These are phyloP conservation scores for Trypoxylon attenuatum DNA, from an alignment of 2,888 invertebrate genomes.

Conservation along the genomic window DNA sequence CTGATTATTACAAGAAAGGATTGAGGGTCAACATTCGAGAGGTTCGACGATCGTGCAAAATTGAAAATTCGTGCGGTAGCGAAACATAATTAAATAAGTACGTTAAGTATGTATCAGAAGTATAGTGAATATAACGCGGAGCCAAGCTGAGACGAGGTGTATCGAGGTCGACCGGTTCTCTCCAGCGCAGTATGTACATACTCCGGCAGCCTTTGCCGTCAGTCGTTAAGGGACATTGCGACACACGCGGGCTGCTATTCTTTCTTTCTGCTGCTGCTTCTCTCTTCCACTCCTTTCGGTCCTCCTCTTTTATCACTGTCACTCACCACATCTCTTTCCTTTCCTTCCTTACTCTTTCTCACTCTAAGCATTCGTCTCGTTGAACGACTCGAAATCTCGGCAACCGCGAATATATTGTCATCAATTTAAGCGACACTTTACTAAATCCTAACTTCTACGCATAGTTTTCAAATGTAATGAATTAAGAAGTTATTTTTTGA, in stretches of 20 bases:
- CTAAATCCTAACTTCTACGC: no score
- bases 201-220: no score
- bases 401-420: no score
- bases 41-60: conserved; percentile 47
- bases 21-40: no score
- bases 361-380: background rate
- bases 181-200: no score
- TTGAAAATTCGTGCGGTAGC: no score
- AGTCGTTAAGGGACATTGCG: conserved; percentile 67
- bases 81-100: no score
- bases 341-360: background rate
- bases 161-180: conserved; percentile 62
- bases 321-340: background rate
- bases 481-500: no score
- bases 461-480: no score
- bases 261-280: conserved; percentile 10
- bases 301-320: background rate
- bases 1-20: no score
- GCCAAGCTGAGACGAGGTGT: conserved; percentile 5
- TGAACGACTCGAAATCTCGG: no score
- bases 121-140: conserved; percentile 10
- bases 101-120: conserved; percentile 36
- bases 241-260: conserved; percentile 43
- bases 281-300: background rate
- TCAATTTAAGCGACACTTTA: no score